Conservation (phyloP, 2,888 invertebrate genomes). For the Brachypterus glaber region DNA sequence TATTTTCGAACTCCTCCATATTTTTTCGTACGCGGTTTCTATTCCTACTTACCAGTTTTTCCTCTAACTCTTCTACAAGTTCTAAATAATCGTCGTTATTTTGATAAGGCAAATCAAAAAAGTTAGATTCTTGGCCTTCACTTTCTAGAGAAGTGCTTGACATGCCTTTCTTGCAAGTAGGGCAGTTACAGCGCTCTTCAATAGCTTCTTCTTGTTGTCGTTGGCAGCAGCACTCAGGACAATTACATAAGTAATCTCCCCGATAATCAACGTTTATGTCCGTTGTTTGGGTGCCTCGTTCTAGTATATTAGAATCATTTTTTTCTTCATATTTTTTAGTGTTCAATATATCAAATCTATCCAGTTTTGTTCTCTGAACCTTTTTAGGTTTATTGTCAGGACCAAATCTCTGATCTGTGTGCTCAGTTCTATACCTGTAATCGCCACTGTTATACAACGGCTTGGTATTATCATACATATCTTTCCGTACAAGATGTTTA, state of each 20-base stretch:
- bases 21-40: constrained; percentile 34
- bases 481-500: too few species aligned
- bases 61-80: constrained; percentile 36
- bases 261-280: neutral
- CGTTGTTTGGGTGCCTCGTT: neutral
- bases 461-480: too few species aligned
- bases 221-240: neutral
- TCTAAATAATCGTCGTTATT: constrained; percentile 35
- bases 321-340: too few species aligned
- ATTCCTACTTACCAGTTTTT: constrained; percentile 35
- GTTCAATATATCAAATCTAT: too few species aligned
- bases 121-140: constrained; percentile 17
- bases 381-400: too few species aligned
- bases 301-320: neutral
- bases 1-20: constrained; percentile 36
- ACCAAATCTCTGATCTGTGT: too few species aligned
- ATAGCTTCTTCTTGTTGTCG: neutral
- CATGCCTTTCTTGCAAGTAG: neutral
- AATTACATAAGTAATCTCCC: neutral
- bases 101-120: constrained; percentile 34
- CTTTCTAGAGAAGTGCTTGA: too few species aligned
- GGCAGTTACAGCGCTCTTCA: neutral
- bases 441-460: too few species aligned
- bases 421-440: too few species aligned
- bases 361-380: too few species aligned